Evolutionary conservation across 92 coral and sea anemone genomes (phyloP), one percentile per base, ranked within the genome.

Genomic region (Desmophyllum pertusum): DNA sequence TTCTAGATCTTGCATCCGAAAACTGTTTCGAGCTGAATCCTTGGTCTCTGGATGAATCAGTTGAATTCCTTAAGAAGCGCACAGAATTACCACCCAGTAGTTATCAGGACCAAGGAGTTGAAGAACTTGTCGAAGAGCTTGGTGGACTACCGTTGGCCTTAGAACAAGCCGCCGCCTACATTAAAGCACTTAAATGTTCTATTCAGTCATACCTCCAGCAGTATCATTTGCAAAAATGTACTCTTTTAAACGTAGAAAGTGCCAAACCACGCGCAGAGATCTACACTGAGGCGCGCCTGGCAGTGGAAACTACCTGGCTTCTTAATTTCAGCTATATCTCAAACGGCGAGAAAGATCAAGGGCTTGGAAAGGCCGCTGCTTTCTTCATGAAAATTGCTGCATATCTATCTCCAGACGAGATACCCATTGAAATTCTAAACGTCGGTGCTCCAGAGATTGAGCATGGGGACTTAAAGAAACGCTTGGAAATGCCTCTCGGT

Each of bases 271-370:
- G 70, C 10, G 41, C 90, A n/a, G n/a, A n/a, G n/a, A n/a, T n/a
- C n/a, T n/a, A n/a, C n/a, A n/a, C n/a, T n/a, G n/a, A n/a, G n/a
- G 90, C 75, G 39, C 77, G 90, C 71, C 69, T 81, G 64, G 84
- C 90, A 55, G 88, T 90, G 13, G 88, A 81, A 33, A 90, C 90
- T 27, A 90, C 90, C 0, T 90, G 93, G 93, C 77, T 69, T 66
- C 50, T 90, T n/a, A n/a, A n/a, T n/a, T n/a, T n/a, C n/a, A n/a
- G n/a, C n/a, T n/a, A n/a, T n/a, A n/a, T n/a, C n/a, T n/a, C n/a
- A n/a, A n/a, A n/a, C n/a, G n/a, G n/a, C n/a, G n/a, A n/a, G n/a
- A n/a, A n/a, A n/a, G n/a, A n/a, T n/a, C n/a, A n/a, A n/a, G n/a
- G n/a, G n/a, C n/a, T n/a, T n/a, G n/a, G n/a, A n/a, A n/a, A n/a